Evolutionary conservation across 2,888 invertebrate species (phyloP).

Genomic region (Argyra leucocephala): DNA sequence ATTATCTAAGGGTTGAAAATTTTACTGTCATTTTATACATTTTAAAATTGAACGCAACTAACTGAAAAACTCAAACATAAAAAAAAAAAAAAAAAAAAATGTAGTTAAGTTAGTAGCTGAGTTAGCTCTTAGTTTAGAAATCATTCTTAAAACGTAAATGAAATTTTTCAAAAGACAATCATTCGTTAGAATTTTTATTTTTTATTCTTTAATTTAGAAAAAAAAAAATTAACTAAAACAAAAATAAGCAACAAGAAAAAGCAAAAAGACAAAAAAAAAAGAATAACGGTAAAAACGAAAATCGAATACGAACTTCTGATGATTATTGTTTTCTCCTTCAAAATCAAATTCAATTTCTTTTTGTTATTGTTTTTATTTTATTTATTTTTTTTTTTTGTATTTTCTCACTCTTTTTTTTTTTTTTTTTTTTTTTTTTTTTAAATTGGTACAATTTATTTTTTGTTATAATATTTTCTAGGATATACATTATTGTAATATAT

Average conservation of each 20-base stretch:
- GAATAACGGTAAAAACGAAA: constrained; percentile 1
- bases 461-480: not conserved
- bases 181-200: too few relatives aligned
- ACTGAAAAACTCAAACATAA: too few relatives aligned
- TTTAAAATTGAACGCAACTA: too few relatives aligned
- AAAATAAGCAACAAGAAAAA: not conserved
- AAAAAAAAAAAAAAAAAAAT: too few relatives aligned
- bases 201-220: not conserved
- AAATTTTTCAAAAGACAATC: too few relatives aligned
- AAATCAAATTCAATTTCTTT: not conserved
- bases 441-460: constrained; percentile 1
- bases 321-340: not conserved
- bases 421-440: not conserved
- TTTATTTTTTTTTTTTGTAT: too few relatives aligned
- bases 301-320: constrained; percentile 1
- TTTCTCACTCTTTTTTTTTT: not conserved
- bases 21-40: too few relatives aligned
- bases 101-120: too few relatives aligned
- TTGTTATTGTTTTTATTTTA: not conserved
- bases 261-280: not conserved
- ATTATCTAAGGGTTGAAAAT: too few relatives aligned
- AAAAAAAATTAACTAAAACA: not conserved
- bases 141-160: too few relatives aligned
- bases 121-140: too few relatives aligned
- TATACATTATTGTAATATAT: not conserved